Evolutionary conservation across 2,888 invertebrate species (phyloP).

Genomic region (Apocheima hispidaria): DNA sequence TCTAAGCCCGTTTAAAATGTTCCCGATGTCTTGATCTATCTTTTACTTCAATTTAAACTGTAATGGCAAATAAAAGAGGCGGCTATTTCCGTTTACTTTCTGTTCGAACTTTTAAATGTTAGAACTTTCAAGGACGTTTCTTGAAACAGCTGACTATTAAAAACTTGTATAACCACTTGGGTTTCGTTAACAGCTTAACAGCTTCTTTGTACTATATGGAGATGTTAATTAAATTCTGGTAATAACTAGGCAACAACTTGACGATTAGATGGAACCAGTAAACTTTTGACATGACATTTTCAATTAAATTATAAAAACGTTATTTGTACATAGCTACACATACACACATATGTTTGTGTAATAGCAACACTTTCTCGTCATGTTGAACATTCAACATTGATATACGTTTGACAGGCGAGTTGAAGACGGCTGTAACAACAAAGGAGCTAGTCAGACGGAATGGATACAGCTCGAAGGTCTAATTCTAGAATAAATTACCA

Average conservation of each 20-base stretch:
- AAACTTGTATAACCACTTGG: conserved; percentile 9
- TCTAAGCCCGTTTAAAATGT: background rate
- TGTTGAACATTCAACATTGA: conserved; percentile 16
- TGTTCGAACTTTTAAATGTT: conserved; percentile 13
- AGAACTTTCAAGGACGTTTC: conserved; percentile 25
- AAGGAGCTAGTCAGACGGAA: conserved; percentile 49
- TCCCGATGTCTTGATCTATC: conserved; percentile 11
- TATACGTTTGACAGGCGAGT: conserved; percentile 44
- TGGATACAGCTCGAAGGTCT: conserved; percentile 42
- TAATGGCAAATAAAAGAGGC: conserved; percentile 1
- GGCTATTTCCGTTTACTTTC: conserved; percentile 6
- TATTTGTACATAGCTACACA: background rate
- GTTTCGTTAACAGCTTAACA: too few relatives aligned
- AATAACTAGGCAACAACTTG: too few relatives aligned
- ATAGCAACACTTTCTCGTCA: conserved; percentile 1
- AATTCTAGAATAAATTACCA: conserved; percentile 47
- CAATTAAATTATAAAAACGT: background rate
- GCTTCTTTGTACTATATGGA: too few relatives aligned
- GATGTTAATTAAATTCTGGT: too few relatives aligned
- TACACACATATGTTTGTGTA: background rate
- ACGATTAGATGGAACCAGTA: too few relatives aligned
- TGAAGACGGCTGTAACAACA: conserved; percentile 46
- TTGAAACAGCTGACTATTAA: conserved; percentile 7
- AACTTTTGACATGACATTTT: background rate
- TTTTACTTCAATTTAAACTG: conserved; percentile 1